Percentiles rank a stretch among this genome's conserved stretches.
phyloP scores from a whole-genome alignment of 2,888 invertebrate genomes.

The Clistopyga incitator region DNA sequence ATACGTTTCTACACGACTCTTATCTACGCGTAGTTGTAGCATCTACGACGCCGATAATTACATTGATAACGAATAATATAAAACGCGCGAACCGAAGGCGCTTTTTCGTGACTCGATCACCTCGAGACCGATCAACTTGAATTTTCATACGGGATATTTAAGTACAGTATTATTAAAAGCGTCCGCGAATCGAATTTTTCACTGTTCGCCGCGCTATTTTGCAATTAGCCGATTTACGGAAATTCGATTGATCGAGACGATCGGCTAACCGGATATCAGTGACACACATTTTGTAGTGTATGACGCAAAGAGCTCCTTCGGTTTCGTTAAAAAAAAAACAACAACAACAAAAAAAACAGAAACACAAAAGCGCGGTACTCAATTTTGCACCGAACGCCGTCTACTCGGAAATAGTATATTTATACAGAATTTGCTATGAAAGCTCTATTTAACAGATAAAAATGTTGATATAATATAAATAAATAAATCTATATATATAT shows the following conservation, averaged over 20 bases:
- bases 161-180: constrained; percentile 62
- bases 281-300: constrained; percentile 35
- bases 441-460: constrained; percentile 78
- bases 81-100: constrained; percentile 44
- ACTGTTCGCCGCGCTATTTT: constrained; percentile 48
- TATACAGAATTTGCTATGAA: constrained; percentile 80
- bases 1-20: constrained; percentile 62
- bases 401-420: constrained; percentile 78
- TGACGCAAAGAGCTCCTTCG: constrained; percentile 42
- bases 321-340: constrained; percentile 24
- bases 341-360: constrained; percentile 34
- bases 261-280: constrained; percentile 36
- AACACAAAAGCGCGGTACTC: constrained; percentile 31
- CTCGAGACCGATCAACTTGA: constrained; percentile 43
- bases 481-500: constrained; percentile 67
- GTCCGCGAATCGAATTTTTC: constrained; percentile 35
- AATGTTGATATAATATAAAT: constrained; percentile 79
- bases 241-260: constrained; percentile 55
- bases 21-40: constrained; percentile 54
- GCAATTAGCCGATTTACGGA: constrained; percentile 54
- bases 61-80: constrained; percentile 36
- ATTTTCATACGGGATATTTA: constrained; percentile 57
- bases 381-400: constrained; percentile 58
- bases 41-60: constrained; percentile 31
- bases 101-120: constrained; percentile 29